Base-by-base conservation (phyloP, 2,113 vertebrate genomes). In the Henicopernis longicauda region DNA sequence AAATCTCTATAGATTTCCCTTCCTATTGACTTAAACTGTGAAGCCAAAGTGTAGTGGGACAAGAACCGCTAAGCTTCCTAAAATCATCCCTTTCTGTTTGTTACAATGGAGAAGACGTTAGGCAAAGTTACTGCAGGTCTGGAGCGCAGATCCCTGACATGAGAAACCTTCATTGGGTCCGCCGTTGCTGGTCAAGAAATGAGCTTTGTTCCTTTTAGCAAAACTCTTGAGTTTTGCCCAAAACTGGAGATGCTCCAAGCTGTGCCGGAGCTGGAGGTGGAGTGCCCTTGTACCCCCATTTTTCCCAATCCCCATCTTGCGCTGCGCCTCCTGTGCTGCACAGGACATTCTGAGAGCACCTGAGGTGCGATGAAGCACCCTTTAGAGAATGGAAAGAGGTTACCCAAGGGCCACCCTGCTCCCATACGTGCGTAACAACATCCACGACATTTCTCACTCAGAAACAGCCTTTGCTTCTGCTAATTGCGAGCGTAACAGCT, bases 361-460 rank as follows among this genome's bases (percentile, higher is more conserved):
- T 20, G 47, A 85, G 57, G 40, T 90, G 47, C 32, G 36, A 34
- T 6, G 20, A 87, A 82, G n/a, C 4, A 2, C 32, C 45, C 31
- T 69, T 71, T 69, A 49, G 15, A 19, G 49, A 50, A 44, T 7
- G 38, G 40, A 69, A 93, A 49, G 59, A 38, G 21, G 19, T 55
- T 73, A 36, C 34, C 25, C 47, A 67, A 26, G 38, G 79, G 59
- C 76, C 58, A 62, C 50, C 31, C 67, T 67, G 50, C n/a, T 88
- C 32, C 71, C 0, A 0, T 58, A 18, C 0, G 0, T 22, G 34
- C 3, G 0, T 52, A 65, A 38, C 31, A 61, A 34, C 25, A 44
- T 74, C 69, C 47, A 38, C 0, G 0, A 29, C 54, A 40, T 0
- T 95, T 77, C 70, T 89, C 9, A 0, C 70, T 57, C 52, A 70